Evolutionary conservation across 2,797 vertebrate genomes (phyloP).

Genomic region (Podarcis lilfordi): DNA sequence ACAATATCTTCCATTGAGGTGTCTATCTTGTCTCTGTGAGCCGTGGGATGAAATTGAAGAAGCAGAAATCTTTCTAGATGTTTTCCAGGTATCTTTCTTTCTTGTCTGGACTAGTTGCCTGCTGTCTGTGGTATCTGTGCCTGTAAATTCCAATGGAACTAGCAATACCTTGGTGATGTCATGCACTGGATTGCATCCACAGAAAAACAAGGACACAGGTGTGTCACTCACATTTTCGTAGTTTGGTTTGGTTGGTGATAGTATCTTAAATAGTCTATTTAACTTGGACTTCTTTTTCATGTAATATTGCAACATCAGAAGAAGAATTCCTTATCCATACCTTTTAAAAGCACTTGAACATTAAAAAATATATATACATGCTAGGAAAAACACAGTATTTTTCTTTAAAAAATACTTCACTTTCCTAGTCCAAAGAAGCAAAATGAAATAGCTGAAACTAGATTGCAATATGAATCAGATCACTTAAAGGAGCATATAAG

Average conservation of each 20-base stretch:
- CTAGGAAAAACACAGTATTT: neutral
- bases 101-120: neutral
- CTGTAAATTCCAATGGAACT: neutral
- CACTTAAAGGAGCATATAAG: neutral
- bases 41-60: neutral
- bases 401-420: neutral
- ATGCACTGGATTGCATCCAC: neutral
- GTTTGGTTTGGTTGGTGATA: neutral
- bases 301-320: neutral
- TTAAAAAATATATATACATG: neutral
- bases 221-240: neutral
- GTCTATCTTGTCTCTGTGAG: neutral
- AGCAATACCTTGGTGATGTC: slow-evolving; percentile 8
- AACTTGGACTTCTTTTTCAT: neutral
- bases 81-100: neutral
- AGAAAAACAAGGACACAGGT: neutral
- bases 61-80: neutral
- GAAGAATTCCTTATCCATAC: neutral
- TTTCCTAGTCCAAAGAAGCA: neutral
- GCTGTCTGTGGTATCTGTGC: neutral
- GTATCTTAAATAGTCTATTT: neutral
- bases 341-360: neutral
- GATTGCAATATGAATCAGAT: neutral
- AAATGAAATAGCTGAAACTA: neutral
- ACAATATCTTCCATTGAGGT: neutral